Conservation (phyloP, 2,113 vertebrate species). For the Vireo altiloquus region DNA sequence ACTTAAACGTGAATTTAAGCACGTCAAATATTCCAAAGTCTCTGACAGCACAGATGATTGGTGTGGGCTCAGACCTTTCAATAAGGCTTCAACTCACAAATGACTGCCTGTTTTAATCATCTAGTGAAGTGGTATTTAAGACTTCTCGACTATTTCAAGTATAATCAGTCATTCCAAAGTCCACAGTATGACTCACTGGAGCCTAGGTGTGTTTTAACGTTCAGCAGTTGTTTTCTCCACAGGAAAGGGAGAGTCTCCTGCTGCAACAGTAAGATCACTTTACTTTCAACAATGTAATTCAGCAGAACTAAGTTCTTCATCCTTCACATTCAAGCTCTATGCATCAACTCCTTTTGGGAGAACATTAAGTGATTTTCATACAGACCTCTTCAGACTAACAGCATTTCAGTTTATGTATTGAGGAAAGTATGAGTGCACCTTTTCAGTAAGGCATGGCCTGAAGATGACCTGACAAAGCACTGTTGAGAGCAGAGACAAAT, state of each 20-base stretch:
- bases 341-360: background rate
- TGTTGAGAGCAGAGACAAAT: background rate
- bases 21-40: background rate
- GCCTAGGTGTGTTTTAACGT: slow-evolving; percentile 35
- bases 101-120: background rate
- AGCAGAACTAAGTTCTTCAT: background rate
- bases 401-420: background rate
- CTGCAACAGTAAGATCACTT: background rate
- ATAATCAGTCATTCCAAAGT: slow-evolving; percentile 24
- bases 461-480: background rate
- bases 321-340: background rate
- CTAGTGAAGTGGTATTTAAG: background rate
- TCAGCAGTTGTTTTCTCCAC: slow-evolving; percentile 30
- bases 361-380: background rate
- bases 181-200: slow-evolving; percentile 32
- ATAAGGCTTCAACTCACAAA: background rate
- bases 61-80: background rate
- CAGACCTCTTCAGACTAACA: background rate
- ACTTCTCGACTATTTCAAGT: background rate
- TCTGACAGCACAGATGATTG: background rate
- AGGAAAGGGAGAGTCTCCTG: slow-evolving; percentile 39
- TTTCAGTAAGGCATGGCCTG: background rate
- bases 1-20: background rate
- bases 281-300: background rate
- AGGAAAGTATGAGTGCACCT: background rate